Evolutionary conservation across 2,888 invertebrate species (phyloP), one percentile per base, ranked within the genome.

Genomic region (Holacanthella duospinosa): DNA sequence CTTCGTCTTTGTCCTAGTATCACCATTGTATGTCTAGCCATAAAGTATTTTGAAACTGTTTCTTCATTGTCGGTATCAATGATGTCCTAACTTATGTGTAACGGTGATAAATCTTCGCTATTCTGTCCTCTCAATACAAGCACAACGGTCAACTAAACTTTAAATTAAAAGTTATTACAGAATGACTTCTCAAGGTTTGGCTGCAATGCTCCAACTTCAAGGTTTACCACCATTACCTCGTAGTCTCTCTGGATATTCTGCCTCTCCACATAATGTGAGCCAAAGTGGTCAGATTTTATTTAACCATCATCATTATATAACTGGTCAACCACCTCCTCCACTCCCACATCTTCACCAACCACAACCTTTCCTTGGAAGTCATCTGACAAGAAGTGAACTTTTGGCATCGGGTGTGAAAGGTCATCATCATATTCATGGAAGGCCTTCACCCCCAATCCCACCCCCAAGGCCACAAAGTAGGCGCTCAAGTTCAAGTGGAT

Each of bases 381-480:
- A 48, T 48, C 21, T 48, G 16, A 9, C 4, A 16, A 6, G 16
- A 36, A 36, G 16, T 36, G 16, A 36, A 36, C 6, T 36, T 36
- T 9, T 21, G 12, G 19, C 48, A n/a, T 21, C 21, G 36, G 6
- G 6, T 6, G 16, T 6, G 9, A 36, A 36, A 36, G 36, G 36
- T 9, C 36, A 36, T 36, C 16, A 9, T 36, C 36, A 36, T n/a
- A n/a, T n/a, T 36, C 36, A 58, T 58, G 58, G 55, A 24, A 60
- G 56, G n/a, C 59, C 63, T 3, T 68, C 72, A 27, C 69, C 71
- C 53, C 70, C 70, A 2, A 67, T 70, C 16, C 73, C 73, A 25
- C 73, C 73, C n/a, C 73, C 73, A n/a, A 63, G 72, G 27, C 73
- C 72, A 6, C 70, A 71, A 53, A 67, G 68, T 63, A 65, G 69